phyloP scores from a whole-genome alignment of 2,113 vertebrate species.

The Calidris pugnax region DNA sequence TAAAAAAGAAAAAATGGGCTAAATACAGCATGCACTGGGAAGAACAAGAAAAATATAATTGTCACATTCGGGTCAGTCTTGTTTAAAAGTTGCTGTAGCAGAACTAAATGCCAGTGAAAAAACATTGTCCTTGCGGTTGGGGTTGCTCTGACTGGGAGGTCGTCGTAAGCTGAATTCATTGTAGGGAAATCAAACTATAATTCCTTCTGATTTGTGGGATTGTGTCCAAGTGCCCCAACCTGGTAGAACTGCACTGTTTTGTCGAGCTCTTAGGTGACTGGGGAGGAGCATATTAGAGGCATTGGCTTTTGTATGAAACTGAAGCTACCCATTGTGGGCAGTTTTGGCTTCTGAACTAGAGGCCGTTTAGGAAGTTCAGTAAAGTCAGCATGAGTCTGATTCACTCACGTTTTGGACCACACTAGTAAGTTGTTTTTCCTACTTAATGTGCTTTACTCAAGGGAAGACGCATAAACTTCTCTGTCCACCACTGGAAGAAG shows the following conservation, averaged over 20 bases:
- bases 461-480: neutral
- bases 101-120: neutral
- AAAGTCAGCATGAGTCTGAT: neutral
- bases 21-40: neutral
- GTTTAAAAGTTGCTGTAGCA: neutral
- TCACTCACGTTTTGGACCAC: neutral
- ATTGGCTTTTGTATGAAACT: neutral
- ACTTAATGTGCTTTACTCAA: neutral
- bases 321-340: neutral
- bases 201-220: neutral
- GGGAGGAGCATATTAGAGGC: neutral
- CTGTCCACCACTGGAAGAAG: neutral
- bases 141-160: neutral
- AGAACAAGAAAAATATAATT: neutral
- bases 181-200: neutral
- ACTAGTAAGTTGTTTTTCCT: neutral
- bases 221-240: neutral
- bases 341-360: neutral
- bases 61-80: conserved; percentile 19
- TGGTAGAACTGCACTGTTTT: neutral
- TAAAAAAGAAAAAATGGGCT: neutral
- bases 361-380: neutral
- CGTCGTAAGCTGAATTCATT: neutral
- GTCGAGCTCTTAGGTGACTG: neutral
- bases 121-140: neutral